phyloP scores from a whole-genome alignment of 2,888 invertebrate species.

The Drosophila melanosoma region DNA sequence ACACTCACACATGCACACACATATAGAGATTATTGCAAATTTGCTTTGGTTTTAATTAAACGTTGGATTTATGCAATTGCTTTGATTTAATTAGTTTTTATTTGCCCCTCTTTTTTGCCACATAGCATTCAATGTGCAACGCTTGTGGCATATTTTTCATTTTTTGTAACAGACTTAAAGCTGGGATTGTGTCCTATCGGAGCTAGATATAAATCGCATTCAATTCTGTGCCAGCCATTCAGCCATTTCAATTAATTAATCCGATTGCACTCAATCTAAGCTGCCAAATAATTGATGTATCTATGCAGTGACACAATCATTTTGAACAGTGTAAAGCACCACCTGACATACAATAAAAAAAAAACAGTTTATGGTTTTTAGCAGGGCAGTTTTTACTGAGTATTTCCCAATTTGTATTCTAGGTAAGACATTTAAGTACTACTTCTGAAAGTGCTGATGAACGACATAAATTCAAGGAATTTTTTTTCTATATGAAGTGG shows the following conservation, averaged over 20 bases:
- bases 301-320: neutral
- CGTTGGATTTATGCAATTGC: conserved; percentile 62
- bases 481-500: neutral
- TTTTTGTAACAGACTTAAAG: neutral
- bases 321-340: neutral
- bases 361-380: neutral
- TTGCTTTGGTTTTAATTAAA: conserved; percentile 66
- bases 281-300: neutral
- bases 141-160: neutral
- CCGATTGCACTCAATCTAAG: neutral
- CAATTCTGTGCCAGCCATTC: too few relatives aligned
- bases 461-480: neutral
- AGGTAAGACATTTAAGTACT: neutral
- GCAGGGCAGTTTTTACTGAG: too few relatives aligned
- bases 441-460: neutral
- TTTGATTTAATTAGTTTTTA: conserved; percentile 73
- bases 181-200: neutral
- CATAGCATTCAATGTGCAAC: conserved; percentile 5
- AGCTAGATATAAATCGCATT: neutral
- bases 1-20: neutral
- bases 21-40: conserved; percentile 26
- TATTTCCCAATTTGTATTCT: neutral
- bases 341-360: neutral
- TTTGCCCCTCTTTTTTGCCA: neutral
- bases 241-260: neutral